Base-by-base conservation (phyloP, 2,113 vertebrate species). In the Oncorhynchus kisutch region DNA sequence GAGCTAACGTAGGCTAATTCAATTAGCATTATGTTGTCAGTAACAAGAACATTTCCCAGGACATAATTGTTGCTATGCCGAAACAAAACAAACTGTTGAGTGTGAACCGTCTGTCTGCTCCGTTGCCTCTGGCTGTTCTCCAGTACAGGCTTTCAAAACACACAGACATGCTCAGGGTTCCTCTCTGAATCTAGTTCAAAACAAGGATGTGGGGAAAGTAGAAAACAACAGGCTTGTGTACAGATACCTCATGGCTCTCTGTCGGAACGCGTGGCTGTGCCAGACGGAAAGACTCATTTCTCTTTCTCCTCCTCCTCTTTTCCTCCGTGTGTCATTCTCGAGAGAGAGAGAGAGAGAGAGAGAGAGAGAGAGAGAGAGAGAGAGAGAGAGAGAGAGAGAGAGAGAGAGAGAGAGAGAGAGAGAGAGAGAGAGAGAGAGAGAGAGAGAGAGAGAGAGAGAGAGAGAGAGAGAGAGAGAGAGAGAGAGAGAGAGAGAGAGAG, bases 21-120 rank as follows among this genome's bases (percentile, higher is more conserved):
- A 5, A 31, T 31, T 31, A 31, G 29, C 29, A 31, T 31, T 0
- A 31, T 31, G 29, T 31, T 31, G 29, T 31, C 29, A 31, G 29
- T 31, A 31, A 31, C 29, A 31, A 31, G 4, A 31, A 31, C 29
- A 5, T 31, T 31, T 31, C 5, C 29, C 29, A 31, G 4, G 29
- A 31, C 29, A 5, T 31, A 31, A 31, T 59, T 3, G 92, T 94
- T 88, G 71, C 91, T 83, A 91, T 91, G 89, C 81, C 12, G 71
- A 83, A 79, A 34, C 87, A 91, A 90, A 93, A 93, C 91, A 93
- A 90, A 65, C 72, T 74, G 18, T 18, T 18, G 76, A 45, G 64
- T n/a, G 29, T 78, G 72, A 84, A 79, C 73, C 64, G 65, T 72
- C 66, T 84, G 79, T 82, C 76, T 82, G 75, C 81, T 79, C 70